phyloP scores from a whole-genome alignment of 2,113 vertebrate genomes.

The Phylloscopus trochiloides region DNA sequence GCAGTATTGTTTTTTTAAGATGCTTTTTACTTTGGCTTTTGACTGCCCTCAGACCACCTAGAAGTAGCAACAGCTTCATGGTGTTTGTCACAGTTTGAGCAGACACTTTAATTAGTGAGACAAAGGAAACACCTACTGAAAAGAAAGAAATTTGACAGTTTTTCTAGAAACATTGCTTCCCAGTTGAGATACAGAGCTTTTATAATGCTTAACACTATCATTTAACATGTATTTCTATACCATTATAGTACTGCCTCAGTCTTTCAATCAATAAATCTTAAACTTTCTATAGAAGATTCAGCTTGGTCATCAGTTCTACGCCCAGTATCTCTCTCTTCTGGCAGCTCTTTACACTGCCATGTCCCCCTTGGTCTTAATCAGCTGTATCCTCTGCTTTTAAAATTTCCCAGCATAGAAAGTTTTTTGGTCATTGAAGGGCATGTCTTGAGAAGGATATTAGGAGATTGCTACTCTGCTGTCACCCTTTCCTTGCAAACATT shows the following conservation, averaged over 20 bases:
- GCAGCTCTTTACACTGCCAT: not conserved
- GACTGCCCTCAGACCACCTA: not conserved
- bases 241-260: not conserved
- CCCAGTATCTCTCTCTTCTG: not conserved
- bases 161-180: not conserved
- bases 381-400: not conserved
- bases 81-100: not conserved
- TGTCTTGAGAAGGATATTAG: not conserved
- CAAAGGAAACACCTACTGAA: not conserved
- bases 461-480: not conserved
- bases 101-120: not conserved
- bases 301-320: not conserved
- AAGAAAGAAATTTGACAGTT: not conserved
- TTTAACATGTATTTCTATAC: not conserved
- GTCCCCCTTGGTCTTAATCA: not conserved
- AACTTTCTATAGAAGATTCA: not conserved
- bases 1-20: not conserved
- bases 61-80: not conserved
- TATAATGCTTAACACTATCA: not conserved
- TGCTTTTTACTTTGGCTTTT: not conserved
- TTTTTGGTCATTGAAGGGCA: not conserved
- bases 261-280: not conserved
- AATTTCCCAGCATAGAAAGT: not conserved
- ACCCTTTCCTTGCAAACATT: not conserved
- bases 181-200: not conserved